Conservation (phyloP, 2,113 vertebrate genomes). For the Nipponia nippon region DNA sequence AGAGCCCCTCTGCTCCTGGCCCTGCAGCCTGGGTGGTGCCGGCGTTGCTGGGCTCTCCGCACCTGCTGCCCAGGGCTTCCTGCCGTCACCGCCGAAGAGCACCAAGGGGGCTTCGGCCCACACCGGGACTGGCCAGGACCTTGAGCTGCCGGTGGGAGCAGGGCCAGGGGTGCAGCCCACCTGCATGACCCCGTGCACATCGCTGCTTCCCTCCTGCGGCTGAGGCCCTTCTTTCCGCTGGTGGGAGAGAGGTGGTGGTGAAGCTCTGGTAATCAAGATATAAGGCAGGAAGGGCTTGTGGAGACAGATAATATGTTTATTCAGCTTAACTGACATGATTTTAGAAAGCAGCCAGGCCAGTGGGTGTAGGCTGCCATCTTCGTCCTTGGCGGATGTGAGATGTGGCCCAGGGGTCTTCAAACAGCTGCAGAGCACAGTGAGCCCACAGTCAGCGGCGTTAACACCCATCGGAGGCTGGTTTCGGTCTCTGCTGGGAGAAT, state of each 20-base stretch:
- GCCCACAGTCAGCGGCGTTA: rapidly evolving
- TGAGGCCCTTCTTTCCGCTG: neutral
- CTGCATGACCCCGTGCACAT: rapidly evolving
- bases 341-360: neutral
- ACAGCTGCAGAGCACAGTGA: neutral
- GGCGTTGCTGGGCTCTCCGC: rapidly evolving
- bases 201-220: neutral
- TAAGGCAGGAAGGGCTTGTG: neutral
- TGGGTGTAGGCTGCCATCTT: neutral
- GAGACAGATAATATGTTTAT: neutral
- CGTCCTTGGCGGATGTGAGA: neutral
- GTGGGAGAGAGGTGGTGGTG: neutral
- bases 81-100: neutral
- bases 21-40: neutral
- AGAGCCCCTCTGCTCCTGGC: neutral
- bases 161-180: neutral
- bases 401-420: neutral
- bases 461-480: rapidly evolving
- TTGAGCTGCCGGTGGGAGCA: rapidly evolving
- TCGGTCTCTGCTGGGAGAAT: neutral
- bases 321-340: neutral
- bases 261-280: neutral
- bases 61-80: neutral
- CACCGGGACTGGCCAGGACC: rapidly evolving
- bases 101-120: neutral